These are phyloP conservation scores for Drosophila neocordata DNA, from an alignment of 1,140 invertebrate genomes.

Conservation along the genomic window DNA sequence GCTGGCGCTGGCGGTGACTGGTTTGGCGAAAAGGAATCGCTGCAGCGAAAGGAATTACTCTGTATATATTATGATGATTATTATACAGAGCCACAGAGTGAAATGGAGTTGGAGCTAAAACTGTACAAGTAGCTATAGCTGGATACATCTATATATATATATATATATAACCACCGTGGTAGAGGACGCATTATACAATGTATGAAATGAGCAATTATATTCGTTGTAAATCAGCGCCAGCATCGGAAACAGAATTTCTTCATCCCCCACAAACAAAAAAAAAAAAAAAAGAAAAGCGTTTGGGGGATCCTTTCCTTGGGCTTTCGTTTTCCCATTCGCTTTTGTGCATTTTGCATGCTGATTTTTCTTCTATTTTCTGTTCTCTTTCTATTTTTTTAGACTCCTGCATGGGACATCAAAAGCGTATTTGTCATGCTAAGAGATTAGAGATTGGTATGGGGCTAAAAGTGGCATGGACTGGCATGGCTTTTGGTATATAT, in stretches of 20 bases:
- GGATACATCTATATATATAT: no score
- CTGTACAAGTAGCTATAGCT: background rate
- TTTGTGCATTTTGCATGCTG: slow-evolving; percentile 73
- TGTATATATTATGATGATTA: slow-evolving; percentile 79
- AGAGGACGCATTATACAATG: slow-evolving; percentile 71
- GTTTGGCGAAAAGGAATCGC: slow-evolving; percentile 74
- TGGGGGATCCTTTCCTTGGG: slow-evolving; percentile 33
- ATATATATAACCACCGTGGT: no score
- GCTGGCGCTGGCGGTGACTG: slow-evolving; percentile 70
- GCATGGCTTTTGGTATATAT: no score
- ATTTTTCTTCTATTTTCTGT: slow-evolving; percentile 29
- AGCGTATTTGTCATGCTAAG: slow-evolving; percentile 73
- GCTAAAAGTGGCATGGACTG: background rate
- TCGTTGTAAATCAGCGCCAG: slow-evolving; percentile 78
- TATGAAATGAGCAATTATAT: slow-evolving; percentile 82
- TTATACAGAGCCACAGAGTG: slow-evolving; percentile 24
- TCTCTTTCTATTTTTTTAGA: slow-evolving; percentile 15
- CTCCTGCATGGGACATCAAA: slow-evolving; percentile 73
- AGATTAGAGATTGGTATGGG: slow-evolving; percentile 39
- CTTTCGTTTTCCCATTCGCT: slow-evolving; percentile 59
- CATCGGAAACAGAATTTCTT: slow-evolving; percentile 58
- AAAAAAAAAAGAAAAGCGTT: no score
- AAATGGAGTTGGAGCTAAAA: background rate
- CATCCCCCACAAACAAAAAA: slow-evolving; percentile 37
- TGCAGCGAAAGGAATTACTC: slow-evolving; percentile 80